These are phyloP conservation scores for Hypomecis atomaria DNA, from an alignment of 2,888 invertebrate species.

Conservation along the genomic window DNA sequence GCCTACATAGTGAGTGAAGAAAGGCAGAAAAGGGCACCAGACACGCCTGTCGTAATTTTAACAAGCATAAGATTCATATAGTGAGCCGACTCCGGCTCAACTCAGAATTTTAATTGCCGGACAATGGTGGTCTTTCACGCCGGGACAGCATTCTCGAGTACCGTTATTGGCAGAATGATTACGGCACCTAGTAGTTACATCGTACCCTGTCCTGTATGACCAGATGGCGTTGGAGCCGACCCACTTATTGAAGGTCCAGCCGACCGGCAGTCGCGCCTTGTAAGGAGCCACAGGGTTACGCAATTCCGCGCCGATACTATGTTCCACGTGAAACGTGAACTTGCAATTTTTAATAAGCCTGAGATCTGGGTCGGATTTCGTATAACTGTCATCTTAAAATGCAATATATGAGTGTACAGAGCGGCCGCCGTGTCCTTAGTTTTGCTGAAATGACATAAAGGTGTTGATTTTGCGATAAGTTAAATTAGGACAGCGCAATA, in stretches of 20 bases:
- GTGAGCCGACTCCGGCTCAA: constrained; percentile 37
- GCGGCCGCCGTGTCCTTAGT: constrained; percentile 34
- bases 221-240: constrained; percentile 79
- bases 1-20: constrained; percentile 7
- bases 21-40: constrained; percentile 17
- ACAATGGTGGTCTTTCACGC: constrained; percentile 51
- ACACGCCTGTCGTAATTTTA: constrained; percentile 33
- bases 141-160: constrained; percentile 51
- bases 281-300: constrained; percentile 76
- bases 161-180: constrained; percentile 63
- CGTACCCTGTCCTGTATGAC: constrained; percentile 69
- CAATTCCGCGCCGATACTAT: constrained; percentile 54
- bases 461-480: constrained; percentile 19
- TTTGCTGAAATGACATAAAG: constrained; percentile 17
- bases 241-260: constrained; percentile 78
- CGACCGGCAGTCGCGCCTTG: constrained; percentile 66
- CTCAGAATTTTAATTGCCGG: constrained; percentile 55
- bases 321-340: constrained; percentile 38
- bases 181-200: constrained; percentile 63
- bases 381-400: constrained; percentile 41
- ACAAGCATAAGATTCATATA: constrained; percentile 45
- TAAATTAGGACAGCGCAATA: constrained; percentile 13
- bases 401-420: constrained; percentile 35
- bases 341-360: constrained; percentile 42
- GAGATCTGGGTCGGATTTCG: constrained; percentile 42